Conservation (phyloP, 1,140 invertebrate genomes). For the Mamestra configurata region DNA sequence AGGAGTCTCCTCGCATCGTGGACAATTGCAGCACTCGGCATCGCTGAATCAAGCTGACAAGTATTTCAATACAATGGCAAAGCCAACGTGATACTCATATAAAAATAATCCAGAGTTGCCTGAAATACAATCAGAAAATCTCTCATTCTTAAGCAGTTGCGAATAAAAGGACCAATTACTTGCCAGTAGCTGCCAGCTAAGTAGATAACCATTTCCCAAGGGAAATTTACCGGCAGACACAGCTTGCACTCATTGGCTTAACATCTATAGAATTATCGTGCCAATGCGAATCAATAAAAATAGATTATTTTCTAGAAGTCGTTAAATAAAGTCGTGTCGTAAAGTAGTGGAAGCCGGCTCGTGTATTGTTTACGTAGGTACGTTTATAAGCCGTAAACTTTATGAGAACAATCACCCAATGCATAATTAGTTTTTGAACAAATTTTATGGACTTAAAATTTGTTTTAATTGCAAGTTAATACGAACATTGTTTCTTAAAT, state of each 20-base stretch:
- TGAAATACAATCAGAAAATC: no score
- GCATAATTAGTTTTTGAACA: constrained; percentile 33
- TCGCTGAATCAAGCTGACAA: no score
- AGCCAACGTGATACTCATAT: no score
- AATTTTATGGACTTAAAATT: constrained; percentile 18
- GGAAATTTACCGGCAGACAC: not conserved
- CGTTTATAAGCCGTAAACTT: constrained; percentile 57
- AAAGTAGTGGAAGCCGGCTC: constrained; percentile 6
- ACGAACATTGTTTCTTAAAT: no score
- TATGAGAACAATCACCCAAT: constrained; percentile 64
- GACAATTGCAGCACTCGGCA: no score
- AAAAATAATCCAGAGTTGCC: no score
- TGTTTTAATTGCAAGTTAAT: no score
- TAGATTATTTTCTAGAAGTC: constrained; percentile 36
- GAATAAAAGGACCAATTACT: no score
- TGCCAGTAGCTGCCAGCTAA: no score
- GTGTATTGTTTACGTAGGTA: constrained; percentile 5
- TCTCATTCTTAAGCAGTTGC: no score
- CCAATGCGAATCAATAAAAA: constrained; percentile 14
- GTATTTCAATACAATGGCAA: no score
- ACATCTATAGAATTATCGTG: constrained; percentile 9
- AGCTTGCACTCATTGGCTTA: constrained; percentile 1
- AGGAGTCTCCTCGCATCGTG: no score
- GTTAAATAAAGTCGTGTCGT: constrained; percentile 30
- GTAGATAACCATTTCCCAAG: not conserved